Conservation (phyloP, 2,888 invertebrate genomes). For the Therioaphis trifolii region DNA sequence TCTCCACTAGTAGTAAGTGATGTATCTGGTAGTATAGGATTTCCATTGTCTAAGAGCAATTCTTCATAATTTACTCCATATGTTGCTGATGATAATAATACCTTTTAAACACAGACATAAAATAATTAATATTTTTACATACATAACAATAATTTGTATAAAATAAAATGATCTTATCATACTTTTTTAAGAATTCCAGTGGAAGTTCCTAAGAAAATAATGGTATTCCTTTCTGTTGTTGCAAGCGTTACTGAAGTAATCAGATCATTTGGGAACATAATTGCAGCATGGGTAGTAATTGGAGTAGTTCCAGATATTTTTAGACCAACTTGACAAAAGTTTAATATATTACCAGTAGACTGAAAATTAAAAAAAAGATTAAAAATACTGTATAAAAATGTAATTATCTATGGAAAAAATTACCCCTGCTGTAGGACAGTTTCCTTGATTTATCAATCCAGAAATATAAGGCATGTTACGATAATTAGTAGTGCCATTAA, state of each 20-base stretch:
- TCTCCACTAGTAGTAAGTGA: slow-evolving; percentile 85
- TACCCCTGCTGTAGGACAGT: slow-evolving; percentile 86
- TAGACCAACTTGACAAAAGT: slow-evolving; percentile 91
- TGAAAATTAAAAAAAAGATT: slow-evolving; percentile 67
- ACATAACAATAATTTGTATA: background rate
- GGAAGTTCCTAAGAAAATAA: slow-evolving; percentile 92
- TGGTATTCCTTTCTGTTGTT: slow-evolving; percentile 89
- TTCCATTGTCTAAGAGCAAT: slow-evolving; percentile 82
- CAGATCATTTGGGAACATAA: slow-evolving; percentile 83
- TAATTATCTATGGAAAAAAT: slow-evolving; percentile 65
- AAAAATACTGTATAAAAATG: slow-evolving; percentile 13
- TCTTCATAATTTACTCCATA: slow-evolving; percentile 87
- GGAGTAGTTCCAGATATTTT: slow-evolving; percentile 92
- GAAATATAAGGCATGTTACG: slow-evolving; percentile 93
- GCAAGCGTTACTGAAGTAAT: slow-evolving; percentile 88
- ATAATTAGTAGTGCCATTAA: slow-evolving; percentile 92
- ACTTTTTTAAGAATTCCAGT: slow-evolving; percentile 89
- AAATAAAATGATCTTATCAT: slow-evolving; percentile 63
- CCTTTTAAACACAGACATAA: slow-evolving; percentile 68
- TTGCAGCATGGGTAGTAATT: slow-evolving; percentile 80
- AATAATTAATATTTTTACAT: background rate
- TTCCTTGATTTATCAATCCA: slow-evolving; percentile 89
- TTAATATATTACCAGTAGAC: slow-evolving; percentile 89
- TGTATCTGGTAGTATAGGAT: slow-evolving; percentile 86
- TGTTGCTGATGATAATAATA: slow-evolving; percentile 76